These are phyloP conservation scores for Tenodera sinensis DNA, from an alignment of 2,888 invertebrate species.

Conservation along the genomic window DNA sequence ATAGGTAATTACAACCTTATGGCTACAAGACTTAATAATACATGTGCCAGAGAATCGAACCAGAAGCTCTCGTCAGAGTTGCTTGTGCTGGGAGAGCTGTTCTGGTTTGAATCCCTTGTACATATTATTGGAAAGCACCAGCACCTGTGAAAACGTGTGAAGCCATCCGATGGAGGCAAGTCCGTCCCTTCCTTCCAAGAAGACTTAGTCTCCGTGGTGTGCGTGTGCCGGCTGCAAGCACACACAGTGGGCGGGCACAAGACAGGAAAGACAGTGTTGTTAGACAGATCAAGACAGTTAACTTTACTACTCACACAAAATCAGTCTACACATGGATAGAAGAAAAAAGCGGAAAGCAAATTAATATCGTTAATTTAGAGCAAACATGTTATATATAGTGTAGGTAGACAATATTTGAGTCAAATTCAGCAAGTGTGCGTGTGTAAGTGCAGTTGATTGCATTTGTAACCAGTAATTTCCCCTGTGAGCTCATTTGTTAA, in stretches of 20 bases:
- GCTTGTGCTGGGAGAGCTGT: background rate
- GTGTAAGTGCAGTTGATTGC: background rate
- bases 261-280: slow-evolving; percentile 6
- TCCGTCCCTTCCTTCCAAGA: slow-evolving; percentile 30
- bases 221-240: slow-evolving; percentile 28
- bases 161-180: slow-evolving; percentile 13
- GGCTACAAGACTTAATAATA: background rate
- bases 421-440: background rate
- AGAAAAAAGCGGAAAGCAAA: background rate
- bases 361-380: background rate
- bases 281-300: background rate
- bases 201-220: slow-evolving; percentile 30
- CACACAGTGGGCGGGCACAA: background rate
- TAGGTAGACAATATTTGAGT: background rate
- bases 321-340: background rate
- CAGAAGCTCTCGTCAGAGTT: background rate
- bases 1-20: no score
- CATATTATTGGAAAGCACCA: background rate
- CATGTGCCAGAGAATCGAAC: background rate
- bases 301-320: background rate
- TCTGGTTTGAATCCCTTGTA: background rate
- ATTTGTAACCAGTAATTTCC: background rate
- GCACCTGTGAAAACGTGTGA: slow-evolving; percentile 26
- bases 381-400: background rate
- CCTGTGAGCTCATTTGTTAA: no score